Evolutionary conservation across 2,113 vertebrate species (phyloP), one percentile per base, ranked within the genome.

Genomic region (Aphyosemion australe): DNA sequence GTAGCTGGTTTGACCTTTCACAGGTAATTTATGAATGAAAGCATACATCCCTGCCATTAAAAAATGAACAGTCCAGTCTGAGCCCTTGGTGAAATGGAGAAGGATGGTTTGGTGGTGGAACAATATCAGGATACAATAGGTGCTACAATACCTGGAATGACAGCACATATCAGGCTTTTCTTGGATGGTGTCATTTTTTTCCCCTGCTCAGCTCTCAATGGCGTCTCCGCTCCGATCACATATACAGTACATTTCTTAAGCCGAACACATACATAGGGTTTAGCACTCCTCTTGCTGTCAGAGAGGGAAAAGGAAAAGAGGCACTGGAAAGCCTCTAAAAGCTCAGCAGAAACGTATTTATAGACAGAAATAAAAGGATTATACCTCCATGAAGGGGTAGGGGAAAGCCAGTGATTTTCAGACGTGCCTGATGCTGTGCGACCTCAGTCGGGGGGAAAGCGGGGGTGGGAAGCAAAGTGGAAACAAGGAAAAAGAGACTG

Each of bases 321-420:
- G 69, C 65, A 64, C 58, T 49, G 77, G 58, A 77, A 75, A 84
- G 80, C 73, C 67, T 74, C 77, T 87, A 72, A 85, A 88, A 85
- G 86, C 83, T 87, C 82, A 82, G 84, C 84, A 88, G 70, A 84
- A 85, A 88, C 85, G 79, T 89, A 91, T 91, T 91, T 88, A 88
- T 89, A 91, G 86, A 74, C 68, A 65, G 73, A 86, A 87, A 87
- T 84, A 84, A 87, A 86, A 85, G 88, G 87, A 89, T 88, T 90
- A 88, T 81, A 84, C 87, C 86, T 89, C 82, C 85, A 70, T 80
- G 82, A 80, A 87, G 75, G 79, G 82, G 78, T 67, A 43, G 52
- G 59, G 76, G 79, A 62, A 61, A 74, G 72, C 65, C 79, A 73
- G 82, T 76, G 80, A 76, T 84, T 84, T 86, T 76, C 76, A 83